These are phyloP conservation scores for Sylvicola cinctus DNA, from an alignment of 2,888 invertebrate species.

Conservation along the genomic window DNA sequence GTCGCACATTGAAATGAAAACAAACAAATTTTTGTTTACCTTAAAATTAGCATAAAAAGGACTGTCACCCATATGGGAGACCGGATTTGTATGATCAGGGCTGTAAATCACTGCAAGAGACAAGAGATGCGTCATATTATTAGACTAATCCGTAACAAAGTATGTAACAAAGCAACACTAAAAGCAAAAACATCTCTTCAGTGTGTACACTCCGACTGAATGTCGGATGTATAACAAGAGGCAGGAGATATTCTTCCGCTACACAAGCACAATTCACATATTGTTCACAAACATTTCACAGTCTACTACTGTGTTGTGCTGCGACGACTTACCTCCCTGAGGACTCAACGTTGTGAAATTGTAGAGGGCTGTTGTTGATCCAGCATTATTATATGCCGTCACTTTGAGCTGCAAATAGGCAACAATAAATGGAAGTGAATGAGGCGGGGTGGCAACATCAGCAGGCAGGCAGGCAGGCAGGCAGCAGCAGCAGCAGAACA, in stretches of 20 bases:
- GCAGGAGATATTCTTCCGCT: too few species aligned
- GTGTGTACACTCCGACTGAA: too few species aligned
- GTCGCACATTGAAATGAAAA: neutral
- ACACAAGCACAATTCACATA: too few species aligned
- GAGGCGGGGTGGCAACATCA: neutral
- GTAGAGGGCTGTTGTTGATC: conserved; percentile 60
- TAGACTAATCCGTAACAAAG: too few species aligned
- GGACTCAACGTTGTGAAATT: conserved; percentile 67
- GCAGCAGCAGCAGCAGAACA: too few species aligned
- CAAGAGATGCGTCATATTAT: too few species aligned
- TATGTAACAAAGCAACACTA: too few species aligned
- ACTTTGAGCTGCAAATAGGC: conserved; percentile 31
- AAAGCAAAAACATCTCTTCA: too few species aligned
- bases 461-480: too few species aligned
- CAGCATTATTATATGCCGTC: conserved; percentile 72
- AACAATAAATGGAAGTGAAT: neutral
- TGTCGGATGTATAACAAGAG: too few species aligned
- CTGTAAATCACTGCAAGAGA: conserved; percentile 27
- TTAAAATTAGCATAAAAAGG: conserved; percentile 43
- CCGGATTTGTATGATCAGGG: conserved; percentile 43
- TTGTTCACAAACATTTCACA: neutral
- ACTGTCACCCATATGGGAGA: conserved; percentile 41
- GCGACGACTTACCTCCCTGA: conserved; percentile 50
- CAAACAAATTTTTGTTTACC: conserved; percentile 10
- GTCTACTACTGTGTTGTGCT: neutral